Percentiles rank a stretch among this genome's conserved stretches.
phyloP scores from a whole-genome alignment of 2,888 invertebrate genomes.

The Tanytarsus gracilentus region DNA sequence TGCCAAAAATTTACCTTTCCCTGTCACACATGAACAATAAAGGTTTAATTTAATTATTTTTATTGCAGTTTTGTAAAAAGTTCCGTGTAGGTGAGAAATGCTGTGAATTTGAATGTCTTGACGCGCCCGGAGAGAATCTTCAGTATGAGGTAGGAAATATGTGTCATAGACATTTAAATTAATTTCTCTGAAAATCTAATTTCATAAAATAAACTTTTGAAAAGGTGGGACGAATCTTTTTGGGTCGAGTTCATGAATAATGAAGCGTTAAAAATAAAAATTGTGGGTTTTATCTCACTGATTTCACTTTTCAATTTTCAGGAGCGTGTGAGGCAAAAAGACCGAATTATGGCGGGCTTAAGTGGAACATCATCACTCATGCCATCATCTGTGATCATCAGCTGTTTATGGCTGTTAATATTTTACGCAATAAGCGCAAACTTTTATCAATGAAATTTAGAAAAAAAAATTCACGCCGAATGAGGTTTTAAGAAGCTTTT shows the following conservation, averaged over 20 bases:
- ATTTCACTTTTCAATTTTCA: slow-evolving; percentile 2
- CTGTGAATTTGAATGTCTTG: slow-evolving; percentile 29
- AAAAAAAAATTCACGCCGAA: background rate
- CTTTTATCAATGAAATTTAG: background rate
- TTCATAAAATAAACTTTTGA: background rate
- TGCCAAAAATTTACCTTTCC: too few relatives aligned
- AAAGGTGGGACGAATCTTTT: background rate
- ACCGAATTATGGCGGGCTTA: slow-evolving; percentile 13
- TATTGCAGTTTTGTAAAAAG: slow-evolving; percentile 24
- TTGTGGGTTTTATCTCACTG: background rate
- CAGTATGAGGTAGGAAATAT: slow-evolving; percentile 10
- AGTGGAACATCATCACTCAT: slow-evolving; percentile 1
- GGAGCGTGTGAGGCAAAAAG: slow-evolving; percentile 21
- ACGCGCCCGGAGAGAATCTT: slow-evolving; percentile 17
- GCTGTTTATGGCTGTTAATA: slow-evolving; percentile 12
- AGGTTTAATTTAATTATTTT: background rate
- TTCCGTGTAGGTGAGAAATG: slow-evolving; percentile 28
- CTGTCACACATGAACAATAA: too few relatives aligned
- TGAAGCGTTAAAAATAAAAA: background rate
- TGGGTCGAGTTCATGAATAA: background rate
- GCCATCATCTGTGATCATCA: slow-evolving; percentile 25
- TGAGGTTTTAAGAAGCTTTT: too few relatives aligned
- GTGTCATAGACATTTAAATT: too few relatives aligned
- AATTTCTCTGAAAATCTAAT: background rate
- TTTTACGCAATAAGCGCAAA: background rate